phyloP scores from a whole-genome alignment of 2,113 vertebrate species.

The Thermophis baileyi region DNA sequence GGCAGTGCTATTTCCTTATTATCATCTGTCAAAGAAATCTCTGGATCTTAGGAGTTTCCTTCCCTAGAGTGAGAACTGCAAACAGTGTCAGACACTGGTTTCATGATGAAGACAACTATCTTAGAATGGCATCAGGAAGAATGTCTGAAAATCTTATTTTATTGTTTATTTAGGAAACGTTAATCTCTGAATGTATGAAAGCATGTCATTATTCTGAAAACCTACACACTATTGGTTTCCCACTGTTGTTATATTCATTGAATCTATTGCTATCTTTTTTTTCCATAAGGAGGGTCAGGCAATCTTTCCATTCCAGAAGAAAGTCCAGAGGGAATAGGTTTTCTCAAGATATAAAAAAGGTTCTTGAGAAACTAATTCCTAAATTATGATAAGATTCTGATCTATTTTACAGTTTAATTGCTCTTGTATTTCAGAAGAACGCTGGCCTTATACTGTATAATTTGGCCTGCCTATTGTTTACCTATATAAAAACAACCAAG shows the following conservation, averaged over 20 bases:
- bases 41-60: not conserved
- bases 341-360: not conserved
- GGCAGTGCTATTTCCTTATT: not conserved
- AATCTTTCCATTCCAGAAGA: not conserved
- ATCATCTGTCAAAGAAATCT: not conserved
- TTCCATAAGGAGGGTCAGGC: not conserved
- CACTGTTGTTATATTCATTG: not conserved
- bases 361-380: not conserved
- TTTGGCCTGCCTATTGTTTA: not conserved
- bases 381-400: not conserved
- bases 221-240: not conserved
- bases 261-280: not conserved
- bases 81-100: not conserved
- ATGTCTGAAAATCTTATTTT: not conserved
- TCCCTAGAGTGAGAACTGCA: not conserved
- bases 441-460: not conserved
- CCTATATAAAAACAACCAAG: not conserved
- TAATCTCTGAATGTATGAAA: not conserved
- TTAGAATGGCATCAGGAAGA: not conserved
- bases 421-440: not conserved
- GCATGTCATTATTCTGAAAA: not conserved
- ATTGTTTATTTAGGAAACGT: not conserved
- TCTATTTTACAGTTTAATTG: not conserved
- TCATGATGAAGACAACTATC: not conserved
- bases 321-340: not conserved